These are phyloP conservation scores for Rhagonycha fulva DNA, from an alignment of 2,888 invertebrate genomes.

Conservation along the genomic window DNA sequence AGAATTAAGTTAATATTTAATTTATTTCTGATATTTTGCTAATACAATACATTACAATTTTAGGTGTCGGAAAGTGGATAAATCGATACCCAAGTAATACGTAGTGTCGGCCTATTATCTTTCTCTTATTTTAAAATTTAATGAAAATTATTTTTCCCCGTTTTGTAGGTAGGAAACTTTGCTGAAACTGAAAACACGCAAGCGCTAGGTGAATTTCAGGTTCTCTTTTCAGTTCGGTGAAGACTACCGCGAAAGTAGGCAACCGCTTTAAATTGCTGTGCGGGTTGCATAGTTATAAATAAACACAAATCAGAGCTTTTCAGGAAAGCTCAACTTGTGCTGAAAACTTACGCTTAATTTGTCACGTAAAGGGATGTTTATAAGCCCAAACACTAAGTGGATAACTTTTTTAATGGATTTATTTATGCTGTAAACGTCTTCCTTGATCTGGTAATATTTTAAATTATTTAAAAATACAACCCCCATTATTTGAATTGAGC, in stretches of 20 bases:
- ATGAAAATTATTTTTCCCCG: conserved; percentile 21
- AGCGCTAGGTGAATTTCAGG: conserved; percentile 9
- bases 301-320: background rate
- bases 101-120: conserved; percentile 18
- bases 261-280: conserved; percentile 7
- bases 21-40: background rate
- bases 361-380: background rate
- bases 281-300: conserved; percentile 20
- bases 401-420: background rate
- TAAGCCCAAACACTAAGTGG: background rate
- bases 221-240: conserved; percentile 22
- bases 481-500: background rate
- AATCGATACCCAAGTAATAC: conserved; percentile 23
- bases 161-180: conserved; percentile 16
- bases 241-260: conserved; percentile 25
- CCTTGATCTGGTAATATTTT: background rate
- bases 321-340: background rate
- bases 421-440: background rate
- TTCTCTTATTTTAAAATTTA: conserved; percentile 24
- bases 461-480: background rate
- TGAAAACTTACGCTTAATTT: background rate
- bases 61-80: conserved; percentile 10
- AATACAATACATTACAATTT: background rate
- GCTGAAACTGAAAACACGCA: conserved; percentile 9
- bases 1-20: background rate